These are phyloP conservation scores for Ciconia boyciana DNA, from an alignment of 2,113 vertebrate genomes.

Conservation along the genomic window DNA sequence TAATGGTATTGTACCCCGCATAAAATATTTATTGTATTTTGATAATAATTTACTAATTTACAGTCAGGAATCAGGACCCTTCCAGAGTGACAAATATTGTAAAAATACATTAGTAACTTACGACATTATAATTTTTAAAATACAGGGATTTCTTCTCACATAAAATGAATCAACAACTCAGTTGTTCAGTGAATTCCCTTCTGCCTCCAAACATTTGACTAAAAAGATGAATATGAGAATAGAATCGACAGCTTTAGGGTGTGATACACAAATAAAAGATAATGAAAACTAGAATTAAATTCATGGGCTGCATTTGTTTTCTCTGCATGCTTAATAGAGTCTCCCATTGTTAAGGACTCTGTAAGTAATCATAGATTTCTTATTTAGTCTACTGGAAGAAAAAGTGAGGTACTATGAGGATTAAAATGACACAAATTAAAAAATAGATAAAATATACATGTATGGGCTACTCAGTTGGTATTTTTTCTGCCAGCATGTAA, in stretches of 20 bases:
- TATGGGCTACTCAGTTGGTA: constrained; percentile 1
- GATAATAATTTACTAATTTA: constrained; percentile 50
- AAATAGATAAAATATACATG: constrained; percentile 6
- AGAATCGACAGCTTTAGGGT: constrained; percentile 69
- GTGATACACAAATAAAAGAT: constrained; percentile 65
- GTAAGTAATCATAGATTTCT: constrained; percentile 69
- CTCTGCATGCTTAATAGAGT: constrained; percentile 55
- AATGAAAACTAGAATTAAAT: constrained; percentile 71
- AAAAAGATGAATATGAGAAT: constrained; percentile 58
- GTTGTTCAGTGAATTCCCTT: constrained; percentile 32
- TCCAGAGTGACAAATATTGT: not conserved
- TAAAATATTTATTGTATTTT: constrained; percentile 43
- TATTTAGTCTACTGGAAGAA: constrained; percentile 55
- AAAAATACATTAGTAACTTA: constrained; percentile 25
- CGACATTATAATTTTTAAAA: constrained; percentile 53
- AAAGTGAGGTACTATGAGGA: constrained; percentile 13
- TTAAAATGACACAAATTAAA: constrained; percentile 55
- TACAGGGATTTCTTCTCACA: constrained; percentile 23
- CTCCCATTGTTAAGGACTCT: constrained; percentile 61
- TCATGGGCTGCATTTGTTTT: constrained; percentile 65
- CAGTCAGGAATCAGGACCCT: not conserved
- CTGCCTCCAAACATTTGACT: constrained; percentile 23
- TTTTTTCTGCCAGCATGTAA: constrained; percentile 18
- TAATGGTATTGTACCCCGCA: not conserved
- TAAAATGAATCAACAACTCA: constrained; percentile 61